These are phyloP conservation scores for Drosophila saltans DNA, from an alignment of 1,140 invertebrate species.

Conservation along the genomic window DNA sequence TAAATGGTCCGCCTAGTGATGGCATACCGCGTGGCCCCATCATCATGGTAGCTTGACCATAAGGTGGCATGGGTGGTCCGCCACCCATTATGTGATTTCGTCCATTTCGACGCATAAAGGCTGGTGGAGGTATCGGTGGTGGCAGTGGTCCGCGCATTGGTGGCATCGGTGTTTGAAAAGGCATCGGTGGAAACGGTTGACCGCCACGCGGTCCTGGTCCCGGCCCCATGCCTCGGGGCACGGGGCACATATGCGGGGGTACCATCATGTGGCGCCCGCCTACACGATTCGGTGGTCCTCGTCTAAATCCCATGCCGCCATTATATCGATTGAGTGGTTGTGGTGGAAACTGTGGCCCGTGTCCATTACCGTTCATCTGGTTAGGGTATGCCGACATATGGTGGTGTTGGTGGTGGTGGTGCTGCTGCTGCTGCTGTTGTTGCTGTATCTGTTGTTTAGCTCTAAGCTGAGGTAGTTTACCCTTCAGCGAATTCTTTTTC, in stretches of 20 bases:
- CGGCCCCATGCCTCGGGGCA: slow-evolving; percentile 51
- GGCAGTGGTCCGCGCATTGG: slow-evolving; percentile 52
- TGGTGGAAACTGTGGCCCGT: slow-evolving; percentile 46
- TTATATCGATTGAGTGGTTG: slow-evolving; percentile 48
- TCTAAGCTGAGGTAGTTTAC: slow-evolving; percentile 28
- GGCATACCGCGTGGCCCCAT: slow-evolving; percentile 38
- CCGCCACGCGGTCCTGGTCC: slow-evolving; percentile 46
- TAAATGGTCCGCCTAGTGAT: slow-evolving; percentile 43
- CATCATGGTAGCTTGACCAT: slow-evolving; percentile 51
- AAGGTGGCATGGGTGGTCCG: slow-evolving; percentile 48
- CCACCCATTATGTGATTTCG: slow-evolving; percentile 48
- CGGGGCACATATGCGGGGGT: slow-evolving; percentile 39
- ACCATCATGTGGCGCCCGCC: slow-evolving; percentile 52
- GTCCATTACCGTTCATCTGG: slow-evolving; percentile 34
- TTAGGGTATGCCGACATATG: slow-evolving; percentile 27
- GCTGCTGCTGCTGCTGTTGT: slow-evolving; percentile 32
- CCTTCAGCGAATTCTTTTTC: slow-evolving; percentile 67
- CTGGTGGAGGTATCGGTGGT: slow-evolving; percentile 55
- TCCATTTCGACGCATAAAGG: slow-evolving; percentile 66
- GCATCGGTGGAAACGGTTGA: slow-evolving; percentile 54
- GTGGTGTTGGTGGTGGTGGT: slow-evolving; percentile 17
- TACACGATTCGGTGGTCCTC: slow-evolving; percentile 38
- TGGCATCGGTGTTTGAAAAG: slow-evolving; percentile 49
- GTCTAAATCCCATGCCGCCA: slow-evolving; percentile 33
- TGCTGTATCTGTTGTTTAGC: slow-evolving; percentile 44